These are phyloP conservation scores for Triplophysa rosa DNA, from an alignment of 2,113 vertebrate genomes.

Conservation along the genomic window DNA sequence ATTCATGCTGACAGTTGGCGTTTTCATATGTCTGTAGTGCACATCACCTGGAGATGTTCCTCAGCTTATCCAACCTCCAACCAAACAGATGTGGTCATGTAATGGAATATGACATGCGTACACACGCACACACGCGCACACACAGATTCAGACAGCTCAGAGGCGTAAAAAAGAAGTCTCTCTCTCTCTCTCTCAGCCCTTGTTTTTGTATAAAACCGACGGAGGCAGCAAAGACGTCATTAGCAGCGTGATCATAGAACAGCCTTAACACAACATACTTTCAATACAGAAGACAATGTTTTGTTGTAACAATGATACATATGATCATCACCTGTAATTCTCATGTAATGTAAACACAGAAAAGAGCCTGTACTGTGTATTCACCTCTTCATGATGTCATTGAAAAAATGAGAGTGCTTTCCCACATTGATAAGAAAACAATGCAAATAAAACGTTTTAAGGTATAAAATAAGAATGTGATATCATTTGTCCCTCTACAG, in stretches of 20 bases:
- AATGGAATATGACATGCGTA: neutral
- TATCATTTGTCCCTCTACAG: too few species aligned
- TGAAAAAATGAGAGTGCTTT: too few species aligned
- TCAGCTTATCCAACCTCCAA: neutral
- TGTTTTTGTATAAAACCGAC: constrained; percentile 77
- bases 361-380: too few species aligned
- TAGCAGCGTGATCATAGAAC: constrained; percentile 52
- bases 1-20: constrained; percentile 8
- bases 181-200: constrained; percentile 24
- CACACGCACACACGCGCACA: constrained; percentile 7
- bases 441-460: too few species aligned
- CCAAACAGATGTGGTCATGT: constrained; percentile 1
- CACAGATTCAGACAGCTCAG: neutral
- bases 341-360: neutral
- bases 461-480: too few species aligned
- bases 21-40: constrained; percentile 19
- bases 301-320: too few species aligned
- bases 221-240: constrained; percentile 77
- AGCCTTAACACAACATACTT: constrained; percentile 31
- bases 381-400: too few species aligned
- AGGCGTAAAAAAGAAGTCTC: neutral
- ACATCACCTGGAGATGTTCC: neutral
- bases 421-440: too few species aligned
- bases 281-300: too few species aligned
- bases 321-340: neutral